These are phyloP conservation scores for Eretmochelys imbricata DNA, from an alignment of 2,113 vertebrate genomes.

Conservation along the genomic window DNA sequence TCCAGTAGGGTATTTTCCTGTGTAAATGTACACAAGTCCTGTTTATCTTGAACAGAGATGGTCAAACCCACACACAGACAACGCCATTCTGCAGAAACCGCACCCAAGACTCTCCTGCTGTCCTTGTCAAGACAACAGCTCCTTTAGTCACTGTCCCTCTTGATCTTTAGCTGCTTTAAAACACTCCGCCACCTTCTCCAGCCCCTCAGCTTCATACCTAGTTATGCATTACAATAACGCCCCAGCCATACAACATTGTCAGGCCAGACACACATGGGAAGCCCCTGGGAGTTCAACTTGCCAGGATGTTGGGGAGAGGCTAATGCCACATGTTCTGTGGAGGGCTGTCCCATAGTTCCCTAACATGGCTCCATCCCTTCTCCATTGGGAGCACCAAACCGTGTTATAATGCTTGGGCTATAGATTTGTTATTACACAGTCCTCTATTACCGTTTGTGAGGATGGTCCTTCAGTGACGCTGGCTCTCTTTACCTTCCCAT, in stretches of 20 bases:
- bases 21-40: fast-evolving
- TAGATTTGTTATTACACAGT: not conserved
- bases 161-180: too few relatives aligned
- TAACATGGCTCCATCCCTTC: not conserved
- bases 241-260: not conserved
- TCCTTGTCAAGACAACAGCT: not conserved
- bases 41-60: not conserved
- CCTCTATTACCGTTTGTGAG: not conserved
- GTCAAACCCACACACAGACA: not conserved
- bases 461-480: not conserved
- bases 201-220: not conserved
- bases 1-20: not conserved
- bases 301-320: not conserved
- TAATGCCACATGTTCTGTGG: not conserved
- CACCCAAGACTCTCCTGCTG: not conserved
- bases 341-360: not conserved
- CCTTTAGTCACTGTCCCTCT: not conserved
- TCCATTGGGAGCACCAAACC: not conserved
- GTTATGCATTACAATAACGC: fast-evolving
- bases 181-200: not conserved
- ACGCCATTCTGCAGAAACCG: not conserved
- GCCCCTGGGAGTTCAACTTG: fast-evolving
- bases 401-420: not conserved
- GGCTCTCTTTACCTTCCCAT: not conserved
- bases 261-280: fast-evolving